phyloP scores from a whole-genome alignment of 2,888 invertebrate species.

The Amblyjoppa fuscipennis region DNA sequence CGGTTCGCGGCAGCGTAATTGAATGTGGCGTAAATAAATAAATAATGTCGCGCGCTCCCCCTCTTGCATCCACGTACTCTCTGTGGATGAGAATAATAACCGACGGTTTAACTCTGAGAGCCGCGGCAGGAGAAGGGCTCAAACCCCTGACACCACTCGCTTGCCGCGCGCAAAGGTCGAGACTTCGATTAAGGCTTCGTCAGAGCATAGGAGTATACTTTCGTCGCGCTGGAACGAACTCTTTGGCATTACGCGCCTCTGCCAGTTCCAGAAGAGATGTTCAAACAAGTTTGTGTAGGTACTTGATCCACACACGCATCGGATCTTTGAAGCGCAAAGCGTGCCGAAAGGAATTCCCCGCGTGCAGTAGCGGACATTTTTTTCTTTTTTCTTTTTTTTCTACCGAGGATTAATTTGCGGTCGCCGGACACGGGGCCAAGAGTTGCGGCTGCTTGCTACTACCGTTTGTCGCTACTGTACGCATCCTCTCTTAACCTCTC shows the following conservation, averaged over 20 bases:
- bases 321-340: constrained; percentile 58
- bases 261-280: constrained; percentile 17
- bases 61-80: constrained; percentile 2
- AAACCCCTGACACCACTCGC: not conserved
- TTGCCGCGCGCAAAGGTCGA: constrained; percentile 78
- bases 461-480: constrained; percentile 70
- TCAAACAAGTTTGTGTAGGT: not conserved
- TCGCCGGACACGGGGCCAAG: constrained; percentile 71
- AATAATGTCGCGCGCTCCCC: constrained; percentile 79
- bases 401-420: constrained; percentile 81
- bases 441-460: constrained; percentile 73
- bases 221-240: constrained; percentile 69
- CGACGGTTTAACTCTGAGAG: constrained; percentile 40
- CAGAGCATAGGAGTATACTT: constrained; percentile 54
- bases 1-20: constrained; percentile 82
- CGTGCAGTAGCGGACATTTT: constrained; percentile 75
- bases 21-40: constrained; percentile 85
- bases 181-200: constrained; percentile 80
- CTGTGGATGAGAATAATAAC: constrained; percentile 57
- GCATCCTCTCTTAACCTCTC: constrained; percentile 32
- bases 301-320: constrained; percentile 23
- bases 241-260: constrained; percentile 32
- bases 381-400: constrained; percentile 42
- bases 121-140: constrained; percentile 41
- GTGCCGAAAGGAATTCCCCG: constrained; percentile 79